These are phyloP conservation scores for Hedya salicella DNA, from an alignment of 2,888 invertebrate species.

Conservation along the genomic window DNA sequence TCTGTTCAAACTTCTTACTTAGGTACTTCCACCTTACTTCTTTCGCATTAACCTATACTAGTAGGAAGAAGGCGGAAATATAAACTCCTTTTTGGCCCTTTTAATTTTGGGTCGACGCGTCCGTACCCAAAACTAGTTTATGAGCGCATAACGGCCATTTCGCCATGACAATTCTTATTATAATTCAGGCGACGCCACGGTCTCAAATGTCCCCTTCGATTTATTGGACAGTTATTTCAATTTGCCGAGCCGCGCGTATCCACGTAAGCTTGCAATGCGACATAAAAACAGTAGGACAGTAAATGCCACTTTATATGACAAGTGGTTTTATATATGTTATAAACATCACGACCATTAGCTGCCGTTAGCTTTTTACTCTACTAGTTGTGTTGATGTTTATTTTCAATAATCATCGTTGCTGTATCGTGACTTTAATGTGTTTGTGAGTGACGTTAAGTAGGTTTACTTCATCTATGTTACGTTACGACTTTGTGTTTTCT, in stretches of 20 bases:
- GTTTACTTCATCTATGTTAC: constrained; percentile 18
- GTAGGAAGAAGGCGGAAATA: too few species aligned
- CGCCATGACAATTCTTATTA: constrained; percentile 54
- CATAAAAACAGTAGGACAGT: constrained; percentile 23
- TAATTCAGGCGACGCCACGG: constrained; percentile 57
- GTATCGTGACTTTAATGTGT: constrained; percentile 33
- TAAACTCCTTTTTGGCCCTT: neutral
- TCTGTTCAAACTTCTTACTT: too few species aligned
- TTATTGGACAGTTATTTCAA: constrained; percentile 38
- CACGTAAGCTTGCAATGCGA: neutral
- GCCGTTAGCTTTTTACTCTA: constrained; percentile 41
- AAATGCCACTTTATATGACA: constrained; percentile 39
- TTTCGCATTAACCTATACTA: neutral
- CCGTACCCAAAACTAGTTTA: constrained; percentile 22
- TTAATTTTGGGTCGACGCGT: neutral
- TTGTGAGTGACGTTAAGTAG: constrained; percentile 38
- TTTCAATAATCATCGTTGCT: constrained; percentile 38
- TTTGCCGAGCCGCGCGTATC: constrained; percentile 19
- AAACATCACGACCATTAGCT: constrained; percentile 30
- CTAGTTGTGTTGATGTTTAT: constrained; percentile 35
- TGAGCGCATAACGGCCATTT: constrained; percentile 58
- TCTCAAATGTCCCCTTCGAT: constrained; percentile 28
- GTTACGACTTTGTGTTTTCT: neutral
- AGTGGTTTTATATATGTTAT: constrained; percentile 30
- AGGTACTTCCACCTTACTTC: too few species aligned